Conservation (phyloP, 2,113 vertebrate genomes). For the Corydoras sp. region DNA sequence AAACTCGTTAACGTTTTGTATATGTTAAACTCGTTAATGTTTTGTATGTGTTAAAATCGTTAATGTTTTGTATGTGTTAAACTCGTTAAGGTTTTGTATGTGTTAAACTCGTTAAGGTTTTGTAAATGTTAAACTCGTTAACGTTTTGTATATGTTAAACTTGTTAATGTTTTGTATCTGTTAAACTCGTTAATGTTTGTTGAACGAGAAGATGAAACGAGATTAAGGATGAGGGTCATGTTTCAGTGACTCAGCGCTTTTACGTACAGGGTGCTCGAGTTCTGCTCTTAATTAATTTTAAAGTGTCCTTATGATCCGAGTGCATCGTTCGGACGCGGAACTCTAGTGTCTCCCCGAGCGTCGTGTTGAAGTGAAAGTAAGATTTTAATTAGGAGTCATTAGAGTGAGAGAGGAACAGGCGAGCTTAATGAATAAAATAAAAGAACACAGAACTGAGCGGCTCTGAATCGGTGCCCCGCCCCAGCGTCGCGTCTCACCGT, state of each 20-base stretch:
- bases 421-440: conserved; percentile 8
- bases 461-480: conserved; percentile 5
- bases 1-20: too few species aligned
- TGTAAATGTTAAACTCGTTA: too few species aligned
- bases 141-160: too few species aligned
- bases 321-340: neutral
- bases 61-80: too few species aligned
- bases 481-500: too few species aligned
- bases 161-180: too few species aligned
- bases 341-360: neutral
- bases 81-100: too few species aligned
- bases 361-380: conserved; percentile 3
- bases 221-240: neutral
- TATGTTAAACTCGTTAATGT: too few species aligned
- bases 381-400: conserved; percentile 27
- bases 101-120: too few species aligned
- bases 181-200: too few species aligned
- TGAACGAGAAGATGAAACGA: too few species aligned
- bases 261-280: neutral
- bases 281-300: neutral
- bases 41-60: too few species aligned
- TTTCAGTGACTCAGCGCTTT: neutral
- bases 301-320: neutral
- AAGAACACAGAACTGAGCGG: conserved; percentile 16
- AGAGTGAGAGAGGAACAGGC: conserved; percentile 3